A percentile compares a stretch with the other conserved stretches of the same genome.
Conservation (phyloP, 35 echinoderm and acorn worm genomes). For the Ptychodera flava region DNA sequence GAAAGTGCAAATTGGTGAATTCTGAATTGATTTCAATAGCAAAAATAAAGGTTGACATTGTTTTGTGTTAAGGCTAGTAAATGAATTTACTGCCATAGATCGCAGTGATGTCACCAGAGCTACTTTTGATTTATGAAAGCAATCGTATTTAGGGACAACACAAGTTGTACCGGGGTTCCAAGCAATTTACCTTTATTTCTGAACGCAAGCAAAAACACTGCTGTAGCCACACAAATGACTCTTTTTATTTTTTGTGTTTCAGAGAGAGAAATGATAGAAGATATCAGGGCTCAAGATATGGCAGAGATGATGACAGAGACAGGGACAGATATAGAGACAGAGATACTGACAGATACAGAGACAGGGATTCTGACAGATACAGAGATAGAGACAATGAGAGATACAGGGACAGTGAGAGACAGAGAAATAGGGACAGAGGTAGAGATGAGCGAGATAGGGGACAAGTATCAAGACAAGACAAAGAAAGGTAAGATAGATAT, state of each 20-base stretch:
- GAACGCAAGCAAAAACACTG: too few species aligned
- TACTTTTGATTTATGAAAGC: too few species aligned
- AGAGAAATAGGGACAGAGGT: conserved; percentile 4
- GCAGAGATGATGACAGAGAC: conserved; percentile 18
- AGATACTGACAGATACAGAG: conserved; percentile 11
- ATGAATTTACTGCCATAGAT: too few species aligned
- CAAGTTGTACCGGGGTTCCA: too few species aligned
- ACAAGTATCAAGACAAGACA: background rate
- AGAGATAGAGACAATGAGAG: conserved; percentile 13
- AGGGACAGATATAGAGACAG: conserved; percentile 4
- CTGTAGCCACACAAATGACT: too few species aligned
- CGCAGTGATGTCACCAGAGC: too few species aligned
- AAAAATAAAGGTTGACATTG: too few species aligned
- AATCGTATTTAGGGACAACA: too few species aligned
- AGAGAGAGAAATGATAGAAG: background rate
- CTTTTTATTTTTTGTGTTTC: background rate
- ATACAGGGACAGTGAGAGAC: conserved; percentile 8
- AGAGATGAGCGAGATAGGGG: conserved; percentile 7
- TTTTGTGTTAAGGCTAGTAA: too few species aligned
- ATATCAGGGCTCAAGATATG: background rate
- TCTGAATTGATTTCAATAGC: too few species aligned
- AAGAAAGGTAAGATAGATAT: conserved; percentile 4
- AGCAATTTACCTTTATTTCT: too few species aligned
- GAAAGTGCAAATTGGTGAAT: too few species aligned
- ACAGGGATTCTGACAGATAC: background rate